These are phyloP conservation scores for Emys orbicularis DNA, from an alignment of 2,797 vertebrate species.

Conservation along the genomic window DNA sequence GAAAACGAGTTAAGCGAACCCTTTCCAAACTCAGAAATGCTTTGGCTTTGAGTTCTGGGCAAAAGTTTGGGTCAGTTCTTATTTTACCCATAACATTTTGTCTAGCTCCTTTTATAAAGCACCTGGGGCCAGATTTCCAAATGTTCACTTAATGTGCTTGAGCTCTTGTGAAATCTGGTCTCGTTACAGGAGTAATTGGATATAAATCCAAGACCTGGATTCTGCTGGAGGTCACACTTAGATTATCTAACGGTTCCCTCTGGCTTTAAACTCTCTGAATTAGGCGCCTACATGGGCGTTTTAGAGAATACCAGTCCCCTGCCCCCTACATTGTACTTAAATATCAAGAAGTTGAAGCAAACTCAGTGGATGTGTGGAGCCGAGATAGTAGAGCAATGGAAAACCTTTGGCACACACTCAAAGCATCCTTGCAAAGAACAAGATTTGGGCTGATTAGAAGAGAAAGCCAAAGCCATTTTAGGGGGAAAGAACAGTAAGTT, in stretches of 20 bases:
- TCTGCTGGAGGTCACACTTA: conserved; percentile 46
- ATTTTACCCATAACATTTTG: not conserved
- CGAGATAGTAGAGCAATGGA: conserved; percentile 3
- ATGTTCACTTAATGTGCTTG: not conserved
- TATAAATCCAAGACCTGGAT: conserved; percentile 44
- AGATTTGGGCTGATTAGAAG: conserved; percentile 69
- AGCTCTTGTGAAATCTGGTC: not conserved
- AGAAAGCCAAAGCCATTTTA: conserved; percentile 64
- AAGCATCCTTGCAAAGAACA: conserved; percentile 34
- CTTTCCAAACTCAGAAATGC: not conserved
- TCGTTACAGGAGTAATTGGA: conserved; percentile 8
- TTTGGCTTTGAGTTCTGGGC: not conserved
- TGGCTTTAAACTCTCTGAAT: conserved; percentile 51
- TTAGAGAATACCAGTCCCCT: conserved; percentile 44
- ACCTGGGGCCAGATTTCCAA: not conserved
- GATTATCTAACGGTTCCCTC: conserved; percentile 40
- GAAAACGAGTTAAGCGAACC: not conserved
- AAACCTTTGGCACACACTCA: conserved; percentile 44
- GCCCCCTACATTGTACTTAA: conserved; percentile 23
- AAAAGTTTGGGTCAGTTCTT: not conserved
- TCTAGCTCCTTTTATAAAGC: not conserved
- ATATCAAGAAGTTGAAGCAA: conserved; percentile 40
- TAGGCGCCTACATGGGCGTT: conserved; percentile 43
- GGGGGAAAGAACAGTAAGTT: conserved; percentile 54
- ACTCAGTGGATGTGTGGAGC: conserved; percentile 44